A percentile compares a stretch with the other conserved stretches of the same genome.
These are phyloP conservation scores for Cygnus buccinator DNA, from an alignment of 2,113 vertebrate genomes.

Conservation along the genomic window DNA sequence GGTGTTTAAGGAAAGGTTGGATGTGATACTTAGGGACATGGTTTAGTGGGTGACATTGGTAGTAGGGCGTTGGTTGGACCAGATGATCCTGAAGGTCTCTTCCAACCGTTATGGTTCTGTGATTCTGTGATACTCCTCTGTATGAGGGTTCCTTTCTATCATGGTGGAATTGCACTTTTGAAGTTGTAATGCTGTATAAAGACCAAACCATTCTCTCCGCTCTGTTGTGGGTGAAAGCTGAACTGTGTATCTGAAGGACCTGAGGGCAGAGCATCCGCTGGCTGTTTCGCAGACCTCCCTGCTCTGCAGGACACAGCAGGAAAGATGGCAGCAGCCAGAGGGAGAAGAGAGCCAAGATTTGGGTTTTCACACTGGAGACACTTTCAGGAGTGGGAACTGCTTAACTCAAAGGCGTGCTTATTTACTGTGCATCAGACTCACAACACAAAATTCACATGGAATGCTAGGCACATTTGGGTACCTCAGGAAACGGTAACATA, in stretches of 20 bases:
- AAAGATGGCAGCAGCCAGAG: neutral
- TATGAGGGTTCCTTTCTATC: neutral
- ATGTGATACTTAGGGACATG: no score
- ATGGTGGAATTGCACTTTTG: neutral
- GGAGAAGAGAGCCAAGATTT: neutral
- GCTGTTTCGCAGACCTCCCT: neutral
- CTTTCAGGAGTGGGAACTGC: neutral
- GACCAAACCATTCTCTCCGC: neutral
- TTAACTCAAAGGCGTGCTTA: neutral
- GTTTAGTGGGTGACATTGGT: no score
- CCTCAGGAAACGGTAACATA: neutral
- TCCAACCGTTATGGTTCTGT: no score
- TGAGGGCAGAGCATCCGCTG: neutral
- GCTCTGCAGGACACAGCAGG: neutral
- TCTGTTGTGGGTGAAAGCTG: neutral
- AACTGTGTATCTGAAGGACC: neutral
- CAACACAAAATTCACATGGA: neutral
- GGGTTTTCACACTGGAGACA: accelerated
- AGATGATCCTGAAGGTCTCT: no score
- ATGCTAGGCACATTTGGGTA: neutral
- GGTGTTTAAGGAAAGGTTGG: no score
- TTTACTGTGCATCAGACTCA: neutral
- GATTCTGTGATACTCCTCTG: neutral
- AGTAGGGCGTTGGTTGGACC: no score
- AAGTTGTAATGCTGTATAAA: neutral